phyloP scores from a whole-genome alignment of 2,797 vertebrate genomes.

The Anniella stebbinsi region DNA sequence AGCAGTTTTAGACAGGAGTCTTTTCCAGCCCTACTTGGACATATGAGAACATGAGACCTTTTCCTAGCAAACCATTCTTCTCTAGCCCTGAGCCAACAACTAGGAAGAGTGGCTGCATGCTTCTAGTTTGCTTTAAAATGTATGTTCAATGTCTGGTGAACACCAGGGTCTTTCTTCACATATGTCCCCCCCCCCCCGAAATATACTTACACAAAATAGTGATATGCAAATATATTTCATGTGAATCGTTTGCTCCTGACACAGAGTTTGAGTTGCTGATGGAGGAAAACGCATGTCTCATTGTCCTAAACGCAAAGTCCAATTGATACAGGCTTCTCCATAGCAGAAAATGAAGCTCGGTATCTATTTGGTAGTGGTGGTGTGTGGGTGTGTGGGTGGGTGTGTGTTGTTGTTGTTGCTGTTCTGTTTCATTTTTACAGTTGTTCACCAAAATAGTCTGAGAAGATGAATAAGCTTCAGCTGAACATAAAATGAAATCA shows the following conservation, averaged over 20 bases:
- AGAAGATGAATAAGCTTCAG: background rate
- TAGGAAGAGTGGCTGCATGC: background rate
- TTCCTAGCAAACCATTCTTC: background rate
- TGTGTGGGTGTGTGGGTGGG: no score
- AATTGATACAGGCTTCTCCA: background rate
- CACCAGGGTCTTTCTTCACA: background rate
- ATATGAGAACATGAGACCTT: background rate
- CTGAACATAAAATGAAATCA: conserved; percentile 6
- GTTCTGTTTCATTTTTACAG: background rate
- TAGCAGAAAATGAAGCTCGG: background rate
- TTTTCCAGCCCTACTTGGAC: background rate
- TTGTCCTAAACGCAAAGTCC: background rate
- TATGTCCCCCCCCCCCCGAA: background rate
- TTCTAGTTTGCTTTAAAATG: background rate
- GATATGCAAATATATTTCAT: background rate
- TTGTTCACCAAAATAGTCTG: background rate
- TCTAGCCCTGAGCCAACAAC: background rate
- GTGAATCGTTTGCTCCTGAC: background rate
- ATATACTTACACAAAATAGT: background rate
- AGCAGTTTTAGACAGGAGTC: background rate
- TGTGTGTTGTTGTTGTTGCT: background rate
- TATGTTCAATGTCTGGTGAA: background rate
- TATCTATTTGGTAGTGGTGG: background rate
- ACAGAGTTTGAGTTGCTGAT: background rate
- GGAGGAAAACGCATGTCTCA: background rate